Conservation (phyloP, 2,113 vertebrate species). For the Garra rufa region DNA sequence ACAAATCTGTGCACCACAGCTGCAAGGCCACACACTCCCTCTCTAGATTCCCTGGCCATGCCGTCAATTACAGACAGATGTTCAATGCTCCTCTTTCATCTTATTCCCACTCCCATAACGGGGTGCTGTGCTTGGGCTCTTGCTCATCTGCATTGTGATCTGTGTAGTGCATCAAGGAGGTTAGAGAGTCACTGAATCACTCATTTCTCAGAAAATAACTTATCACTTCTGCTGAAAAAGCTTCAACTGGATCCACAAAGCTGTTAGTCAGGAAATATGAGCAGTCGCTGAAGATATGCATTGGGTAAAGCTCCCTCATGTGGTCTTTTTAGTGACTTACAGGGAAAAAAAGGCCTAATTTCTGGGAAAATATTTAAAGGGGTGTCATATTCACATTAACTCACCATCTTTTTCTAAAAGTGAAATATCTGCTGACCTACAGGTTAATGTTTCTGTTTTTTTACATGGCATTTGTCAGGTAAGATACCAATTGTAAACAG, state of each 20-base stretch:
- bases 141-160: background rate
- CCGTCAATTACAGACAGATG: slow-evolving; percentile 58
- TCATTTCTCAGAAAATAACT: background rate
- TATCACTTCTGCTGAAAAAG: background rate
- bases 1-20: slow-evolving; percentile 52
- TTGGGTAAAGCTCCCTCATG: slow-evolving; percentile 5
- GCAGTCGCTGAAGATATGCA: background rate
- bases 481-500: background rate
- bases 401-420: background rate
- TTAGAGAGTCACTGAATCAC: background rate
- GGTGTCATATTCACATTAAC: background rate
- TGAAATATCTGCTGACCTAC: background rate
- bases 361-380: background rate
- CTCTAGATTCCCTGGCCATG: slow-evolving; percentile 17
- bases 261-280: background rate
- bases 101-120: slow-evolving; percentile 8
- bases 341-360: background rate
- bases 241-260: background rate
- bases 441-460: background rate
- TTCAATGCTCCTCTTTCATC: slow-evolving; percentile 52
- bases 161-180: background rate
- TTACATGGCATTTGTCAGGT: background rate
- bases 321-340: slow-evolving; percentile 10
- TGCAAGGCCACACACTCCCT: slow-evolving; percentile 50
- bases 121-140: slow-evolving; percentile 9